These are phyloP conservation scores for Amyelois transitella DNA, from an alignment of 1,140 invertebrate species.

Conservation along the genomic window DNA sequence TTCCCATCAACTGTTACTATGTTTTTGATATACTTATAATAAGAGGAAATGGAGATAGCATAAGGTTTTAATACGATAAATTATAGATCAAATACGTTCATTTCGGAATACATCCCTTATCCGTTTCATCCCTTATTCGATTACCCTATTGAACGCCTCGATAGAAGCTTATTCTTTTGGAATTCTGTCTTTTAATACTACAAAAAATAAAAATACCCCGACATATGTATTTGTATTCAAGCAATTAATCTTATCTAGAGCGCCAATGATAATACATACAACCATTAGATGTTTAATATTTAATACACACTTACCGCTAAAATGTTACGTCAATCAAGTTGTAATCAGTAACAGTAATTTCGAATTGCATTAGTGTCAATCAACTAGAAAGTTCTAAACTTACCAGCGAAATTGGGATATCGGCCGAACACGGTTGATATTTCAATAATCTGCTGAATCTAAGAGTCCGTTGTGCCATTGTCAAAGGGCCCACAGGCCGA, in stretches of 20 bases:
- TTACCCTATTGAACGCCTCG: no score
- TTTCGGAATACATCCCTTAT: no score
- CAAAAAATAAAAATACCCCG: no score
- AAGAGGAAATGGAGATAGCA: no score
- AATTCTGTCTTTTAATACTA: no score
- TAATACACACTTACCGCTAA: background rate
- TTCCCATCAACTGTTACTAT: no score
- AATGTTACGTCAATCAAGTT: background rate
- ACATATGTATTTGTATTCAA: background rate
- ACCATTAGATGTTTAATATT: background rate
- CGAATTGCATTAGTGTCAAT: background rate
- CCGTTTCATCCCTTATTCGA: no score
- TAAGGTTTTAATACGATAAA: no score
- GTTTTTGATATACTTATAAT: no score
- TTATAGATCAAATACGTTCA: no score
- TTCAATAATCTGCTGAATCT: conserved; percentile 79
- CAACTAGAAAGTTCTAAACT: conserved; percentile 23
- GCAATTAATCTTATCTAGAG: background rate
- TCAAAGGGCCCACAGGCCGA: conserved; percentile 64
- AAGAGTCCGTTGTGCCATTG: conserved; percentile 79
- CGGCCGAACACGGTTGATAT: conserved; percentile 59
- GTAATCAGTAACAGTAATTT: background rate
- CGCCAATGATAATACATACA: background rate
- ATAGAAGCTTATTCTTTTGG: no score
- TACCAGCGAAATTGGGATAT: conserved; percentile 55